Evolutionary conservation across 1,140 invertebrate species (phyloP).

Genomic region (Zaprionus ghesquierei): DNA sequence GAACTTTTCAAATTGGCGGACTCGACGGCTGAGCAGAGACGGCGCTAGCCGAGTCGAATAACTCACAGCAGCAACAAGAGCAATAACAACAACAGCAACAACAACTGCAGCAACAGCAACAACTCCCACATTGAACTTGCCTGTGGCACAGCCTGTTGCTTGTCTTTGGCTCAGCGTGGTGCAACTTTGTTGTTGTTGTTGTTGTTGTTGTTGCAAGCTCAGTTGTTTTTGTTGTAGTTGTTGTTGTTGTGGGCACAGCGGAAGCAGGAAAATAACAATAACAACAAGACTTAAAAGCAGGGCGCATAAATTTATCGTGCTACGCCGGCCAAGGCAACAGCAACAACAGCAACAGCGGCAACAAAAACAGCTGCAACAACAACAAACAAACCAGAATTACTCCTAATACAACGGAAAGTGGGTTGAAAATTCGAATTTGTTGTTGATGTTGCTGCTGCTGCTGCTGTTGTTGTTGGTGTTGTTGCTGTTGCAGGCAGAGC

Average conservation of each 20-base stretch:
- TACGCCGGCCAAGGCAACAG: neutral
- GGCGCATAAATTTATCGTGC: constrained; percentile 65
- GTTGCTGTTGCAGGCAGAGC: constrained; percentile 8
- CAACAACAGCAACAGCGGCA: constrained; percentile 25
- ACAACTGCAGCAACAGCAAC: constrained; percentile 1
- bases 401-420: constrained; percentile 47
- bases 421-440: constrained; percentile 61
- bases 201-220: constrained; percentile 35
- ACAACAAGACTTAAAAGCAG: constrained; percentile 57
- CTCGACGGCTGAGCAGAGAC: constrained; percentile 25
- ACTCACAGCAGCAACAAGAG: constrained; percentile 34
- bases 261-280: constrained; percentile 67
- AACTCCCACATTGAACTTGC: constrained; percentile 34
- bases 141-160: constrained; percentile 68
- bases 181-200: constrained; percentile 58
- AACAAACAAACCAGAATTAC: constrained; percentile 48
- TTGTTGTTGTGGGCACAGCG: constrained; percentile 58
- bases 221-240: constrained; percentile 45
- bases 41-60: constrained; percentile 58
- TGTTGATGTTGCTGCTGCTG: constrained; percentile 27
- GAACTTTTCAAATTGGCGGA: constrained; percentile 70
- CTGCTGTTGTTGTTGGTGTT: constrained; percentile 30
- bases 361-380: constrained; percentile 41
- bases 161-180: constrained; percentile 55
- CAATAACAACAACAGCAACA: constrained; percentile 14